phyloP scores from a whole-genome alignment of 2,797 vertebrate genomes.

The Carduelis carduelis region DNA sequence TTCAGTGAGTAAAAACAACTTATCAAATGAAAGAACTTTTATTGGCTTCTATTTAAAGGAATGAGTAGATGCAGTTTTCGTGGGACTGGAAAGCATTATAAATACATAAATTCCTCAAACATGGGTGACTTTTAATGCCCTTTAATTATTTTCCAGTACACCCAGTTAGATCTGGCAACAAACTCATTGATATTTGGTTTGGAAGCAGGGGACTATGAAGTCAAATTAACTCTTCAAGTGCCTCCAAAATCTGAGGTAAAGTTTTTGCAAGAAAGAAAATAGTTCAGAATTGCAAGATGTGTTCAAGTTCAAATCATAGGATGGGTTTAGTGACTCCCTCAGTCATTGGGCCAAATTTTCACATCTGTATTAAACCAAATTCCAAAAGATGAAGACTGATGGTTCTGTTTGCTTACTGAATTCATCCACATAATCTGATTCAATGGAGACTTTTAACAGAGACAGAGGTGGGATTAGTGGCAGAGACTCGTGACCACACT shows the following conservation, averaged over 20 bases:
- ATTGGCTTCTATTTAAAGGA: background rate
- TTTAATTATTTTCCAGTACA: background rate
- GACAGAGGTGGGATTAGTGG: background rate
- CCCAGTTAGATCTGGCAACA: background rate
- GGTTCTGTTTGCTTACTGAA: background rate
- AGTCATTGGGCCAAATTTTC: background rate
- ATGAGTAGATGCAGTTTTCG: background rate
- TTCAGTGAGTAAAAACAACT: background rate
- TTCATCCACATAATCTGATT: background rate
- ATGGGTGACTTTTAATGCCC: background rate
- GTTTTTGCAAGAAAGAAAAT: background rate
- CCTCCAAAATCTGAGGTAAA: background rate
- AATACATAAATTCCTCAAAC: background rate
- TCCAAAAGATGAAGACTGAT: background rate
- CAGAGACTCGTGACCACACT: background rate
- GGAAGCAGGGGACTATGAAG: background rate
- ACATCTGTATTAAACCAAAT: background rate
- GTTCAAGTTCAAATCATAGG: background rate
- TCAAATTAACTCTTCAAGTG: background rate
- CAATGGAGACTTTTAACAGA: background rate
- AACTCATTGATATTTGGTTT: background rate
- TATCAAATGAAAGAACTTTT: background rate
- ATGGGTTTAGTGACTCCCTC: background rate
- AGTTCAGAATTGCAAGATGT: background rate
- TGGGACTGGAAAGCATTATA: background rate